Percentiles rank a stretch among this genome's conserved stretches.
Evolutionary conservation across 2,113 vertebrate genomes (phyloP).

Genomic region (Aldabrachelys gigantea): DNA sequence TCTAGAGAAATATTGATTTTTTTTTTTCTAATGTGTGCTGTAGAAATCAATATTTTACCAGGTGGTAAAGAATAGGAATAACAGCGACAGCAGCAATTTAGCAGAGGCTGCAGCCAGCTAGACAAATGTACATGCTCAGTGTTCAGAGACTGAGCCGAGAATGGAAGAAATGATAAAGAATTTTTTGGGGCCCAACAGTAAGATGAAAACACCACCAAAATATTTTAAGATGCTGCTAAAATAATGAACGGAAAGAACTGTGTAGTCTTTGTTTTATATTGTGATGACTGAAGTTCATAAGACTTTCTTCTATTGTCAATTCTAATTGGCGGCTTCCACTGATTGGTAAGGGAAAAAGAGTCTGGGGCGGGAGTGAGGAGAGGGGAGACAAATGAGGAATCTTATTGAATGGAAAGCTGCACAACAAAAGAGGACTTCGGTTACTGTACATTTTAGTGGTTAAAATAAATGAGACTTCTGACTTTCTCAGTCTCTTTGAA

Average conservation of each 20-base stretch:
- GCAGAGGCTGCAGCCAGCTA: slow-evolving; percentile 25
- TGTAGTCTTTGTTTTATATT: slow-evolving; percentile 47
- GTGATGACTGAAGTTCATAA: slow-evolving; percentile 56
- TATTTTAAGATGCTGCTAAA: not conserved
- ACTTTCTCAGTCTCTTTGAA: not conserved
- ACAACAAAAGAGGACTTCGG: slow-evolving; percentile 39
- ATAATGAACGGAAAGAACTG: not conserved
- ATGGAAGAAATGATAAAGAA: slow-evolving; percentile 45
- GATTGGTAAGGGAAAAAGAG: slow-evolving; percentile 14
- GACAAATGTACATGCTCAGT: not conserved
- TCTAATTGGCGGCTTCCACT: slow-evolving; percentile 49
- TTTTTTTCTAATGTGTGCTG: not conserved
- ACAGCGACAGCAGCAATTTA: slow-evolving; percentile 17
- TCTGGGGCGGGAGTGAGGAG: not conserved
- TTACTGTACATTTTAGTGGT: slow-evolving; percentile 18
- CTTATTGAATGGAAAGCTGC: slow-evolving; percentile 48
- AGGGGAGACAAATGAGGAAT: slow-evolving; percentile 46
- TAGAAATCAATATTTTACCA: slow-evolving; percentile 54
- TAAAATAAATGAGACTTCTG: slow-evolving; percentile 36
- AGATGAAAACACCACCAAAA: slow-evolving; percentile 49
- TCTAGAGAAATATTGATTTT: slow-evolving; percentile 11
- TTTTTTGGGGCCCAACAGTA: slow-evolving; percentile 59
- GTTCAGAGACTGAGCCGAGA: slow-evolving; percentile 25
- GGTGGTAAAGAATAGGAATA: slow-evolving; percentile 33
- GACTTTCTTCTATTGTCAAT: slow-evolving; percentile 59